Evolutionary conservation across 2,797 vertebrate genomes (phyloP), one percentile per base, ranked within the genome.

Genomic region (Pelodytes ibericus): DNA sequence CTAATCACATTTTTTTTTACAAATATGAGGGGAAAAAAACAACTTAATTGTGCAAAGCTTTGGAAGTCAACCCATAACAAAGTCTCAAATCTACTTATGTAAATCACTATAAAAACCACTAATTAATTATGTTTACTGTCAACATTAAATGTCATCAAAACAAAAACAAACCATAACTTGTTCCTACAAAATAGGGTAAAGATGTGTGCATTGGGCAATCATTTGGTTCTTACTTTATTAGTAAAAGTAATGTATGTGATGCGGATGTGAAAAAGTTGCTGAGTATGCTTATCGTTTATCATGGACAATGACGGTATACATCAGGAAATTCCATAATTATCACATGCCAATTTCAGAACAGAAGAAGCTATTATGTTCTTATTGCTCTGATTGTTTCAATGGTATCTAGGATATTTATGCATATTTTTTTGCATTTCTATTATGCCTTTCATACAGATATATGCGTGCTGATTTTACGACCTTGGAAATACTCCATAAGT

Each of bases 361-460:
- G 27, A 25, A 58, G 5, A 27, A 27, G 26, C 56, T 27, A 29
- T 58, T 58, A 58, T 58, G 3, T 58, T 29, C 56, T 26, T 26
- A 58, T 6, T 26, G 56, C 8, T 58, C 26, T 29, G 13, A 58
- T 13, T 58, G 24, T 22, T 31, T 30, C 20, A 31, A 3, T 60
- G 27, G 6, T 22, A 60, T 60, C 31, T 18, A 60, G 18, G 29
- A 60, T 60, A 60, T 60, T 59, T 60, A 60, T 60, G 25, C 58
- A 30, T 30, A 15, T 30, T 18, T 30, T 31, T 60, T 53, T 7
- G 7, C 20, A 18, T n/a, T 60, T 31, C 18, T 18, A 30, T 60
- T 16, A 60, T n/a, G 3, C 58, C 16, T 29, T 27, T 16, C 11
- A 58, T 24, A 58, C 1, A 25, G 25, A 58, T 16, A 56, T 22